Evolutionary conservation across 1,140 invertebrate species (phyloP).

Genomic region (Acromyrmex heyeri): DNA sequence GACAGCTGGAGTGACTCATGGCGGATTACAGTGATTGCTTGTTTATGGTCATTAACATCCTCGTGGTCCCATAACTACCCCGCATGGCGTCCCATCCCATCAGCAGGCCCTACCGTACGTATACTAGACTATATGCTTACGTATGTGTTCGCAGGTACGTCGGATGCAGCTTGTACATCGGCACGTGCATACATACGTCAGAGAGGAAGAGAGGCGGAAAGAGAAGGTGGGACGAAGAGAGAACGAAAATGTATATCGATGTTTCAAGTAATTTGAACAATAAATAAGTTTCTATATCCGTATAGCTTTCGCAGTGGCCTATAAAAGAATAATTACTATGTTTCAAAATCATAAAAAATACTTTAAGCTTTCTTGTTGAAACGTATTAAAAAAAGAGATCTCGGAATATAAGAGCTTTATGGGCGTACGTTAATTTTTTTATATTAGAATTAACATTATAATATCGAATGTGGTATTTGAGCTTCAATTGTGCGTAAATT

Average conservation of each 20-base stretch:
- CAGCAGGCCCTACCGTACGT: conserved; percentile 72
- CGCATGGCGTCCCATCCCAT: conserved; percentile 82
- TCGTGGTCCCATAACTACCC: conserved; percentile 84
- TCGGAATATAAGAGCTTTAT: neutral
- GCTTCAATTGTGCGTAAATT: neutral
- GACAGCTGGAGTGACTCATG: conserved; percentile 86
- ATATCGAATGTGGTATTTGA: neutral
- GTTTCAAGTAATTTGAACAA: conserved; percentile 47
- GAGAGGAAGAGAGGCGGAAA: neutral
- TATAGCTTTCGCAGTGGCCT: too few relatives aligned
- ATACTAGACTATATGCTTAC: conserved; percentile 49
- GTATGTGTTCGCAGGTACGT: conserved; percentile 48
- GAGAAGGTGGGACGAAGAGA: neutral
- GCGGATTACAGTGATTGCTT: conserved; percentile 86
- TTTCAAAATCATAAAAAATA: neutral
- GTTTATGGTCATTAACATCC: conserved; percentile 86
- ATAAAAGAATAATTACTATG: neutral
- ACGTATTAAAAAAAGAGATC: neutral
- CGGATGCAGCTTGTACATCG: conserved; percentile 54
- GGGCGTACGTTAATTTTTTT: neutral
- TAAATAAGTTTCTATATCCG: conserved; percentile 1
- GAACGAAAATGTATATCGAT: neutral
- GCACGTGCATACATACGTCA: conserved; percentile 39
- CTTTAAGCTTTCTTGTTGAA: neutral
- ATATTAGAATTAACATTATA: neutral